Conservation (phyloP, 2,113 vertebrate genomes). For the Hystrix brachyura region DNA sequence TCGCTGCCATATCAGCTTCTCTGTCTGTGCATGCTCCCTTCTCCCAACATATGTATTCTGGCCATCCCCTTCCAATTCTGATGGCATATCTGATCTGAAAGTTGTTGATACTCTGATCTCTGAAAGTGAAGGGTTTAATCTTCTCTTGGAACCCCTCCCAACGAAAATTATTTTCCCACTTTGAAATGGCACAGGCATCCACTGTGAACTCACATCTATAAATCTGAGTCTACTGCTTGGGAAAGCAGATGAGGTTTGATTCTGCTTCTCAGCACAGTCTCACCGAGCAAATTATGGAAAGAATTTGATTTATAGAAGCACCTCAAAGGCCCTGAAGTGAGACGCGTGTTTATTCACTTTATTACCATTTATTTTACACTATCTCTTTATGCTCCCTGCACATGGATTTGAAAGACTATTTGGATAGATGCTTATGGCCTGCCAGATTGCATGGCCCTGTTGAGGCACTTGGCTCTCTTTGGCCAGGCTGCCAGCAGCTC, state of each 20-base stretch:
- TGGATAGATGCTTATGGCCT: constrained; percentile 71
- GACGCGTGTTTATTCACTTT: constrained; percentile 72
- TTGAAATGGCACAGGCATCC: constrained; percentile 77
- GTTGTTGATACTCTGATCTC: constrained; percentile 77
- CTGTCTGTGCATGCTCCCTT: constrained; percentile 14
- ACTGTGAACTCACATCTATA: constrained; percentile 80
- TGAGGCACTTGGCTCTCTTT: neutral
- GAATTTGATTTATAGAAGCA: constrained; percentile 79
- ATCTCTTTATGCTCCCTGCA: constrained; percentile 81
- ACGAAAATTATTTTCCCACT: constrained; percentile 83
- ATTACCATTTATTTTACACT: constrained; percentile 81
- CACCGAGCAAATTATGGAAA: constrained; percentile 72
- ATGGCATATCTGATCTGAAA: constrained; percentile 68
- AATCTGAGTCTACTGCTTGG: constrained; percentile 76
- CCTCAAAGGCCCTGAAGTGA: constrained; percentile 76
- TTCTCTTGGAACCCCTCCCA: constrained; percentile 83
- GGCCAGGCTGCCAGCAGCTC: neutral
- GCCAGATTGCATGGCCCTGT: constrained; percentile 46
- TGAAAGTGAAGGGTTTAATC: constrained; percentile 82
- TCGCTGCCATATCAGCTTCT: neutral
- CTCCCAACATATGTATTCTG: constrained; percentile 37
- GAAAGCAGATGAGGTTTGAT: constrained; percentile 74
- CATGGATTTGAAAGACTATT: constrained; percentile 78
- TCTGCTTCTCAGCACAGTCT: constrained; percentile 60
- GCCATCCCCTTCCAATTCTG: constrained; percentile 48